Conservation (phyloP, 2,888 invertebrate species). For the Macaria notata region DNA sequence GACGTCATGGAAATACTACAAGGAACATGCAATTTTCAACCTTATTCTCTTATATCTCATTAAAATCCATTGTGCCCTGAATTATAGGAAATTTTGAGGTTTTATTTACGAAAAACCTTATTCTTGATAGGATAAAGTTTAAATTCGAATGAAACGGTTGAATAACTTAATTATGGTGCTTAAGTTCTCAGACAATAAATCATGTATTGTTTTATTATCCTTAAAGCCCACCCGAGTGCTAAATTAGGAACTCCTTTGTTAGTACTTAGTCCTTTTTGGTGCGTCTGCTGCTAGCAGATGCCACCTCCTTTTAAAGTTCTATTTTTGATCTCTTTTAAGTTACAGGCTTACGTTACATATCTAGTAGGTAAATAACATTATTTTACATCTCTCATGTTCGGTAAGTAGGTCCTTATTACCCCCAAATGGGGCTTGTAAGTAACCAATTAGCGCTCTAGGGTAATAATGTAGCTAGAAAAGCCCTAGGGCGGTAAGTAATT, state of each 20-base stretch:
- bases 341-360: no score
- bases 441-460: no score
- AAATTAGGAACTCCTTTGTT: constrained; percentile 33
- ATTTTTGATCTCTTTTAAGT: no score
- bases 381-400: no score
- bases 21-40: background rate
- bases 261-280: constrained; percentile 5
- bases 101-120: constrained; percentile 6
- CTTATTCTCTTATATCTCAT: constrained; percentile 8
- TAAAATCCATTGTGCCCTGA: background rate
- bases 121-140: constrained; percentile 3
- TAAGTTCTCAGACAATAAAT: constrained; percentile 35
- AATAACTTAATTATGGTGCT: constrained; percentile 4
- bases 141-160: constrained; percentile 5
- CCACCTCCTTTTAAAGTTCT: no score
- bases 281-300: background rate
- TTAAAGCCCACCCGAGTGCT: constrained; percentile 34
- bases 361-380: no score
- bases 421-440: no score
- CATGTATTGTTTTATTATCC: constrained; percentile 41
- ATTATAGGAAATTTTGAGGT: background rate
- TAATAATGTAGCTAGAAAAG: no score
- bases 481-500: no score
- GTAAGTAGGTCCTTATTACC: no score
- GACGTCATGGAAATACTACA: constrained; percentile 39